Base-by-base conservation (phyloP, 1,140 invertebrate species). In the Lasaia peninsularis region DNA sequence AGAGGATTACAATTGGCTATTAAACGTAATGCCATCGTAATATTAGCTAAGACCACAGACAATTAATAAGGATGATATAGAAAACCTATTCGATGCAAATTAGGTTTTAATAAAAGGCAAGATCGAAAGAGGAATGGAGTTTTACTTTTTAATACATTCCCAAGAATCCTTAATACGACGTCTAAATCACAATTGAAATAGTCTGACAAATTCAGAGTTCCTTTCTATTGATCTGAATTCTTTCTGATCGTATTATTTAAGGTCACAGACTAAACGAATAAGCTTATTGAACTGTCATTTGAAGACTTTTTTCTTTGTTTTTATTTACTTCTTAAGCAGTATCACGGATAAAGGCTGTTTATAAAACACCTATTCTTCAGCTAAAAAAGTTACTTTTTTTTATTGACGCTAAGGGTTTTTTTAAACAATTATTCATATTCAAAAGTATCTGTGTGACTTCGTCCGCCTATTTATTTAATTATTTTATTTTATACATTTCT, bases 91-190 rank as follows among this genome's bases (percentile, higher is more conserved):
- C 40, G 16, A 44, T 44, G 40, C 40, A 44, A 44, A 44, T 11
- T 44, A 44, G 11, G 12, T 16, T 18, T 16, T 44, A 21, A 44
- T 44, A 18, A 9, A 44, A 20, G 16, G 3, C 18, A 20, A 40
- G 37, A 9, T 20, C 16, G 9, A 44, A 11, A 70, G 65, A 62
- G 69, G 59, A 75, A 78, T 71, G 59, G 40, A 44, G 3, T 57
- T 74, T 75, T 76, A 74, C 63, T 77, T 80, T 75, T 82, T 79
- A 79, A 78, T 74, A 82, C 78, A 63, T 72, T 75, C 75, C 73
- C 65, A 48, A 70, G 71, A 72, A 74, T 63, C 67, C 71, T 78
- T 80, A 77, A 70, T 76, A 57, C 62, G 57, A 71, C 58, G 69
- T 75, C 71, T 73, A 71, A 70, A 71, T 74, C 68, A 81, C 71